Conservation (phyloP, 1,140 invertebrate species). For the Chrysoperla carnea region DNA sequence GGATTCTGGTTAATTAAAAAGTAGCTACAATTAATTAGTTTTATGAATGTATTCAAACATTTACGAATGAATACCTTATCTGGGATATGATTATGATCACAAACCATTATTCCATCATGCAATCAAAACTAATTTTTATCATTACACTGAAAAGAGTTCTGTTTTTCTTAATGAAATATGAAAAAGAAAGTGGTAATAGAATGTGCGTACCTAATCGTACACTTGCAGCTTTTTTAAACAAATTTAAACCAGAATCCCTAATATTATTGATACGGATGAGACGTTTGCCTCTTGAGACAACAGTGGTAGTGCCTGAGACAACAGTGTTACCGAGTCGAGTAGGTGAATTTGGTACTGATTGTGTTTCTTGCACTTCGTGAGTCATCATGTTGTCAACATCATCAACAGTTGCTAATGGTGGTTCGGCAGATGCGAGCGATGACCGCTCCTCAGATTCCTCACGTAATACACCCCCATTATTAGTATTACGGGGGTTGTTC, state of each 20-base stretch:
- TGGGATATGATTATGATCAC: no score
- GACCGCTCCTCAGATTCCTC: conserved; percentile 10
- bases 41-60: no score
- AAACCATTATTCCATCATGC: no score
- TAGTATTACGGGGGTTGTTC: conserved; percentile 25
- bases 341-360: conserved; percentile 22
- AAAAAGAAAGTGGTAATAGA: background rate
- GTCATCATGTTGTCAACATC: conserved; percentile 4
- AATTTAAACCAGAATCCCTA: background rate
- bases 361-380: conserved; percentile 18
- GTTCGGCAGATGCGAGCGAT: conserved; percentile 21
- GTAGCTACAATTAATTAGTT: background rate
- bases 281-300: conserved; percentile 9
- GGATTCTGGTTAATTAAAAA: background rate
- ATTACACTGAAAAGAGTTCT: no score
- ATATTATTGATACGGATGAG: conserved; percentile 8
- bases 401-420: conserved; percentile 8
- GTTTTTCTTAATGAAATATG: no score
- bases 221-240: background rate
- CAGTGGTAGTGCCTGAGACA: background rate
- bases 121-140: no score
- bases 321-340: conserved; percentile 24
- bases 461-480: conserved; percentile 22
- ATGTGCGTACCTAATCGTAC: conserved; percentile 12
- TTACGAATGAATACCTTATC: no score